Conservation (phyloP, 2,113 vertebrate species). For the Cyanoramphus novaezelandiae region DNA sequence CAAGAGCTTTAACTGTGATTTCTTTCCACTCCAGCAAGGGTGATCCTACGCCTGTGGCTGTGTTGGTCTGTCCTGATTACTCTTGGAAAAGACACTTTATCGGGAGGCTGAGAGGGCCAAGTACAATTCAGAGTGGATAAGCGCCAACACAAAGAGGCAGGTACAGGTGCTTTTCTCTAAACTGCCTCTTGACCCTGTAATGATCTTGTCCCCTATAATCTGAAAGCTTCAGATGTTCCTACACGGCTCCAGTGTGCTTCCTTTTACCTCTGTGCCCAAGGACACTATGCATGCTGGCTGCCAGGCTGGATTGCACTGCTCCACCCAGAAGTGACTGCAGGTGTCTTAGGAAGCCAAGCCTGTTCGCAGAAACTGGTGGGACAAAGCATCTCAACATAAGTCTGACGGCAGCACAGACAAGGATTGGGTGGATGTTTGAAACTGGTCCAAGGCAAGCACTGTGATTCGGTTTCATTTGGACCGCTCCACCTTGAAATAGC, state of each 20-base stretch:
- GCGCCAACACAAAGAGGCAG: neutral
- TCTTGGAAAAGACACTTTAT: neutral
- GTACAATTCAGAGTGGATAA: neutral
- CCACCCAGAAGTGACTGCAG: neutral
- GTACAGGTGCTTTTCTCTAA: neutral
- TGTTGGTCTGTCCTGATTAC: neutral
- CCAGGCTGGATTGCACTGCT: neutral
- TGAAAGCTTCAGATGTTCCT: neutral
- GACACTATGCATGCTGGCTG: neutral
- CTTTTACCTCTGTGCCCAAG: neutral
- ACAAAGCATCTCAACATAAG: neutral
- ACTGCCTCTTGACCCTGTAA: neutral
- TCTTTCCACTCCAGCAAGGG: neutral
- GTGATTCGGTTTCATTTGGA: neutral
- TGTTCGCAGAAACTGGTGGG: neutral
- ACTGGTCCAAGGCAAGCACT: neutral
- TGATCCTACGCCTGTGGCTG: neutral
- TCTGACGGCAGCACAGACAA: neutral
- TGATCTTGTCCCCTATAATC: neutral
- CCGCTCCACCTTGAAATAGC: neutral
- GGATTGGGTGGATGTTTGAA: neutral
- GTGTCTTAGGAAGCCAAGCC: neutral
- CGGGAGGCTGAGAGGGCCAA: fast-evolving
- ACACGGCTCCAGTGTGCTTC: neutral
- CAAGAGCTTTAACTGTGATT: neutral